Evolutionary conservation across 92 coral and sea anemone species (phyloP), one percentile per base, ranked within the genome.

Genomic region (Metridium senile): DNA sequence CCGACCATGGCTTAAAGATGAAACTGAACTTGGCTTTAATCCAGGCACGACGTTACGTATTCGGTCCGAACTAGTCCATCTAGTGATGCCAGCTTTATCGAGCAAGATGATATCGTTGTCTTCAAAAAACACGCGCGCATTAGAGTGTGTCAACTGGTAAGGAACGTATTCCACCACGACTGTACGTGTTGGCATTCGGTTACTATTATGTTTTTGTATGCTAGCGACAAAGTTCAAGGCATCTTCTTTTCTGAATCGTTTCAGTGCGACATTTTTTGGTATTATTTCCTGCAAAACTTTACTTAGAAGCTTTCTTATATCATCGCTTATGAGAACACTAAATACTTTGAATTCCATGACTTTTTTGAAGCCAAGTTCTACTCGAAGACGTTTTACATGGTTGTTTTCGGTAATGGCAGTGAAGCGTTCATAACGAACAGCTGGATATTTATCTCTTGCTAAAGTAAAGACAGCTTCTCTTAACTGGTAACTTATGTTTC

Each of bases 1-100:
- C 31, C 75, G 35, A 0, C 84, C 89, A 63, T 70, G 64, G 34
- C 89, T 72, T 19, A 84, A 22, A 22, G 66, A 59, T 23, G 89
- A 78, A 9, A 35, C 56, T 9, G 80, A 77, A 17, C 65, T 39
- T 11, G 46, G 63, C 25, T 72, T 28, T 56, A 72, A 61, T 59
- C 75, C 51, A 1, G 78, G 28, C 6, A 35, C 9, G 56, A 26
- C 10, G 11, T 70, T 70, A 1, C 57, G 34, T 35, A 39, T 4
- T 21, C 75, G 23, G 27, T 35, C 57, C 25, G 59, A 22, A 33
- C 47, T 25, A 43, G 51, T 4, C 26, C 31, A 20, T 16, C 34
- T 27, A 8, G 34, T 43, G 7, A 28, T 11, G 59, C 23, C n/a
- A n/a, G n/a, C 56, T 19, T 70, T 70, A 27, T 70, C 75, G 7